Conservation (phyloP, 2,888 invertebrate species). For the Zhuqinia jingwanae region DNA sequence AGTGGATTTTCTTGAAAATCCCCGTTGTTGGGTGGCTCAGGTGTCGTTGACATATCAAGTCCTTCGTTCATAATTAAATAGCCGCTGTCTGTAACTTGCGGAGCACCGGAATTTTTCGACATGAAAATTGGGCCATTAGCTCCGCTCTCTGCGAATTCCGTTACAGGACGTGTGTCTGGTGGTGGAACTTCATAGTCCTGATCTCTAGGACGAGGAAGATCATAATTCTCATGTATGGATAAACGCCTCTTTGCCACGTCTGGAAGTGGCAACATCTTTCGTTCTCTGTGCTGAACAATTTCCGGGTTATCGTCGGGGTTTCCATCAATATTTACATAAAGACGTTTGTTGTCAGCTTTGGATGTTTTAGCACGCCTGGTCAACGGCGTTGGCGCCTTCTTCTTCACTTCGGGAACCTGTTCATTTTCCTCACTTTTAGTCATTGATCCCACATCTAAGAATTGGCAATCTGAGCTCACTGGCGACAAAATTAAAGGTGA, state of each 20-base stretch:
- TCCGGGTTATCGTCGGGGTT: constrained; percentile 53
- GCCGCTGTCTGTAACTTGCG: constrained; percentile 56
- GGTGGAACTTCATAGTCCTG: constrained; percentile 75
- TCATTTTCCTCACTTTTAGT: constrained; percentile 39
- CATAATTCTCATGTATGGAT: constrained; percentile 64
- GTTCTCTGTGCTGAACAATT: constrained; percentile 17
- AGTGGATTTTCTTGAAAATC: not conserved
- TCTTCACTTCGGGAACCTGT: not conserved
- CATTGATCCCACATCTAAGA: not conserved
- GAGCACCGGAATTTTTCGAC: constrained; percentile 40
- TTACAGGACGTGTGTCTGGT: constrained; percentile 67
- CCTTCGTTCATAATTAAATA: constrained; percentile 69
- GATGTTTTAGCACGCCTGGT: not conserved
- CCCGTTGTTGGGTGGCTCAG: not conserved
- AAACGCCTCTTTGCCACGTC: constrained; percentile 3
- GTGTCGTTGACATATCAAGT: too few species aligned
- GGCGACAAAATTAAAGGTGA: too few species aligned
- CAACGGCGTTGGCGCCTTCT: constrained; percentile 5
- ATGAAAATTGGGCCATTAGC: constrained; percentile 36
- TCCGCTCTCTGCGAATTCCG: not conserved
- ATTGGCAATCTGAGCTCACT: not conserved
- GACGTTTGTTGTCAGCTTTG: not conserved
- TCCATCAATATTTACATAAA: constrained; percentile 45
- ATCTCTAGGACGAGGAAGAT: constrained; percentile 63
- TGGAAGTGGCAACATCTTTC: not conserved